A percentile compares a stretch with the other conserved stretches of the same genome.
These are phyloP conservation scores for Distichodus sexfasciatus DNA, from an alignment of 2,797 vertebrate genomes.

Conservation along the genomic window DNA sequence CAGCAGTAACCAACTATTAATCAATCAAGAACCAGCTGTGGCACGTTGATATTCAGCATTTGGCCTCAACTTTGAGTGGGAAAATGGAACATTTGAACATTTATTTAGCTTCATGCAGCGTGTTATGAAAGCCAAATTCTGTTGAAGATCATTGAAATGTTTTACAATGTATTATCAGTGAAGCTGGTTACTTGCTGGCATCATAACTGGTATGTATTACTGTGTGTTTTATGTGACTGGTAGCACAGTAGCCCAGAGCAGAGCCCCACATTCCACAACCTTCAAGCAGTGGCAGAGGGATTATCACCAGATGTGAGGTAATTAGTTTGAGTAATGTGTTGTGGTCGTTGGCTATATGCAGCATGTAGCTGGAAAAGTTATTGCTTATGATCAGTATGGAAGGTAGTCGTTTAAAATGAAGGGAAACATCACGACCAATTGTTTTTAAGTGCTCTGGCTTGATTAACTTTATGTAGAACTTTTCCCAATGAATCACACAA, in stretches of 20 bases:
- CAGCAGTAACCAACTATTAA: too few species aligned
- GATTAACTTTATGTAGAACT: not conserved
- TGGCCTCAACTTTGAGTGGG: not conserved
- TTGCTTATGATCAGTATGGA: constrained; percentile 39
- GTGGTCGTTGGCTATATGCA: constrained; percentile 21
- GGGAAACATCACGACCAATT: constrained; percentile 38
- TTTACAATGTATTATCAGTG: not conserved
- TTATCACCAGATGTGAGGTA: constrained; percentile 42
- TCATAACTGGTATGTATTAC: constrained; percentile 10
- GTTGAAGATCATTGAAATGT: not conserved
- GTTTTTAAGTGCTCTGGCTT: constrained; percentile 23
- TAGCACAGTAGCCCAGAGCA: constrained; percentile 19
- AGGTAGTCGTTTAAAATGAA: constrained; percentile 19
- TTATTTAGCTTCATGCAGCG: not conserved
- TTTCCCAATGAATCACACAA: not conserved
- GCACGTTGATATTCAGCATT: not conserved
- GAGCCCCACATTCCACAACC: constrained; percentile 33
- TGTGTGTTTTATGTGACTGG: constrained; percentile 18
- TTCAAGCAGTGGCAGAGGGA: constrained; percentile 25
- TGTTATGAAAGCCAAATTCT: not conserved
- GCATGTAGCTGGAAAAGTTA: constrained; percentile 31
- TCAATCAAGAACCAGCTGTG: too few species aligned
- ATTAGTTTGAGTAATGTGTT: constrained; percentile 46
- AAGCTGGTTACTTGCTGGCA: not conserved
- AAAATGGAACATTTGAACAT: not conserved